Base-by-base conservation (phyloP, 2,113 vertebrate genomes). In the Tapirus terrestris region DNA sequence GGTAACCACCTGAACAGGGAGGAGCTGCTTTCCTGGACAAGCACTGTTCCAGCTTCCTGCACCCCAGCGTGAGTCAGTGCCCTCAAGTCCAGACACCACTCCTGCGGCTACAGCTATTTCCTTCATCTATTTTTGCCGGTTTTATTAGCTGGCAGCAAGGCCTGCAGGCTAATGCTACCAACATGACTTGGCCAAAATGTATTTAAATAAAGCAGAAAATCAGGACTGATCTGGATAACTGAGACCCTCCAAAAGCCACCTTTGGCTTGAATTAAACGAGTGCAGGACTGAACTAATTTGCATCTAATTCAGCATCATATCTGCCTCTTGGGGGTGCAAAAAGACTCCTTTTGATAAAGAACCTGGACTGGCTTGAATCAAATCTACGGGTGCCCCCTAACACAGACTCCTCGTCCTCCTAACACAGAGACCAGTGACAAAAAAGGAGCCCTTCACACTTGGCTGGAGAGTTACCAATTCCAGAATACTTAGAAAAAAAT, bases 141-240 rank as follows among this genome's bases (percentile, higher is more conserved):
- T 48, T 58, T 61, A 53, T 63, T 63, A 89, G 84, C 79, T 67
- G 45, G 56, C n/a, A 36, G 43, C 4, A 0, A 80, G 84, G 33
- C 70, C 89, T 61, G n/a, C 65, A 72, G 53, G 45, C 84, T 81
- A 53, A 75, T 70, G 68, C 36, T 86, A 31, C 43, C 76, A 83
- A 61, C 21, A 4, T 84, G 81, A 81, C 39, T 85, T 96, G 67
- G 81, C 86, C 45, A 86, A 48, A 91, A 68, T 14, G 12, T 25
- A 53, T 76, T 27, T n/a, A 53, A 48, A 48, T 91, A 90, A 89
- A 72, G 61, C 67, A 93, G 65, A 77, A 95, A 94, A 68, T 75
- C 25, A 53, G 29, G 61, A 88, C 21, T 53, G 6, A 53, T 76
- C 36, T 25, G 84, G 65, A 17, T 85, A 36, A 51, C 68, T 73